A percentile compares a stretch with the other conserved stretches of the same genome.
These are phyloP conservation scores for Leptopilina drosophilae DNA, from an alignment of 2,888 invertebrate genomes.

Conservation along the genomic window DNA sequence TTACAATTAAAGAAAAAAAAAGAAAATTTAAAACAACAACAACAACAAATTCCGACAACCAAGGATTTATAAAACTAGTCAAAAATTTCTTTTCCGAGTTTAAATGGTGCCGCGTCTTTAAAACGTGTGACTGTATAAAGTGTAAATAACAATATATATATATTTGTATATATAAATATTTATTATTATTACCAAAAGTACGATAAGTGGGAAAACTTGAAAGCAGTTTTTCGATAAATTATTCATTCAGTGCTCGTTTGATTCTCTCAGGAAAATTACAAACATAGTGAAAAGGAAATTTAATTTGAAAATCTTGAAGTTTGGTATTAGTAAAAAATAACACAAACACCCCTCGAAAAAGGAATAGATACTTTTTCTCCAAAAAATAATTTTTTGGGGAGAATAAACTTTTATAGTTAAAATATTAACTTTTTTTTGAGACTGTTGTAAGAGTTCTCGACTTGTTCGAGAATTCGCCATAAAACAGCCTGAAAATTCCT, in stretches of 20 bases:
- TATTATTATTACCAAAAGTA: constrained; percentile 29
- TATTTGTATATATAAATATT: background rate
- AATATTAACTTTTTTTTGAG: constrained; percentile 2
- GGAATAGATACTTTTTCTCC: too few species aligned
- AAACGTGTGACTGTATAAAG: constrained; percentile 51
- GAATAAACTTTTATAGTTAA: background rate
- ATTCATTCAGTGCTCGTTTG: constrained; percentile 40
- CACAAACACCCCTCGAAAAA: too few species aligned
- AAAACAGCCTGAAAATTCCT: constrained; percentile 66
- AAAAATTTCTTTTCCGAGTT: constrained; percentile 46
- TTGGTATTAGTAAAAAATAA: too few species aligned
- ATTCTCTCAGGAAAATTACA: background rate
- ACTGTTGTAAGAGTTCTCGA: constrained; percentile 59
- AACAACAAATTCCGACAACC: constrained; percentile 51
- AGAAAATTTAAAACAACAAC: constrained; percentile 31
- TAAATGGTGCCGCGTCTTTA: constrained; percentile 47
- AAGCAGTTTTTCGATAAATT: background rate
- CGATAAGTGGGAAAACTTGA: constrained; percentile 21
- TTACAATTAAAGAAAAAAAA: background rate
- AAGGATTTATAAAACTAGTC: constrained; percentile 69
- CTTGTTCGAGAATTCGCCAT: constrained; percentile 60
- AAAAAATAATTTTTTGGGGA: background rate
- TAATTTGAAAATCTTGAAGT: too few species aligned
- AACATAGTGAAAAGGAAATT: constrained; percentile 5
- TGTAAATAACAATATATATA: constrained; percentile 52